A percentile compares a stretch with the other conserved stretches of the same genome.
phyloP scores from a whole-genome alignment of 2,888 invertebrate species.

The Pherbina coryleti region DNA sequence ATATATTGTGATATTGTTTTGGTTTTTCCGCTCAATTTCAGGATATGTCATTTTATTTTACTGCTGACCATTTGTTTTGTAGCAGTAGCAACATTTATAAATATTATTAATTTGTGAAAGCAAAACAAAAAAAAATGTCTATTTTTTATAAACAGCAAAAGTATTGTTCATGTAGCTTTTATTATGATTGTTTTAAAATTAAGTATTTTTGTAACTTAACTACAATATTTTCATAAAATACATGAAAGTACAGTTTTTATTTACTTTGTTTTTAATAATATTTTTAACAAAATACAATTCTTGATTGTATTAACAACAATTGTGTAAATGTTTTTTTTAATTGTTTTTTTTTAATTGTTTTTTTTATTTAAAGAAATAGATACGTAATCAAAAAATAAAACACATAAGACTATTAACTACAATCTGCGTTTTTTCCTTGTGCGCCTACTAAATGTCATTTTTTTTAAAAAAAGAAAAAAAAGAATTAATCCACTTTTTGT shows the following conservation, averaged over 20 bases:
- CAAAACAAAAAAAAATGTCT: neutral
- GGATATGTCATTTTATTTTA: constrained; percentile 10
- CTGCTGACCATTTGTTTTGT: no score
- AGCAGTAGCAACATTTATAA: neutral
- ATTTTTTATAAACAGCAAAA: neutral
- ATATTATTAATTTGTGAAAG: neutral
- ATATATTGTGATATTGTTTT: no score
- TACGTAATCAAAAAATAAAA: neutral
- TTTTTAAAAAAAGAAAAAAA: constrained; percentile 43
- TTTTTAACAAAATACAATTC: neutral
- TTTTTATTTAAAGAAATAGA: constrained; percentile 4
- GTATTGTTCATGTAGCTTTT: neutral
- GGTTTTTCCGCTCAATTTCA: neutral
- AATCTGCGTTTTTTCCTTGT: constrained; percentile 40
- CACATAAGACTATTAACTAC: neutral
- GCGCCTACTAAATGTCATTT: constrained; percentile 38
- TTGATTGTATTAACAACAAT: neutral
- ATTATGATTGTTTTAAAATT: neutral
- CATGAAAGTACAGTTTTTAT: neutral
- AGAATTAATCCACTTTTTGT: constrained; percentile 48
- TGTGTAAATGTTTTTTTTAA: neutral
- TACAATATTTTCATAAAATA: neutral
- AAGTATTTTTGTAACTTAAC: neutral
- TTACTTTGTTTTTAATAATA: neutral
- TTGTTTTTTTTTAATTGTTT: no score